A percentile compares a stretch with the other conserved stretches of the same genome.
Evolutionary conservation across 2,888 invertebrate species (phyloP).

Genomic region (Pseudeuparius sepicola): DNA sequence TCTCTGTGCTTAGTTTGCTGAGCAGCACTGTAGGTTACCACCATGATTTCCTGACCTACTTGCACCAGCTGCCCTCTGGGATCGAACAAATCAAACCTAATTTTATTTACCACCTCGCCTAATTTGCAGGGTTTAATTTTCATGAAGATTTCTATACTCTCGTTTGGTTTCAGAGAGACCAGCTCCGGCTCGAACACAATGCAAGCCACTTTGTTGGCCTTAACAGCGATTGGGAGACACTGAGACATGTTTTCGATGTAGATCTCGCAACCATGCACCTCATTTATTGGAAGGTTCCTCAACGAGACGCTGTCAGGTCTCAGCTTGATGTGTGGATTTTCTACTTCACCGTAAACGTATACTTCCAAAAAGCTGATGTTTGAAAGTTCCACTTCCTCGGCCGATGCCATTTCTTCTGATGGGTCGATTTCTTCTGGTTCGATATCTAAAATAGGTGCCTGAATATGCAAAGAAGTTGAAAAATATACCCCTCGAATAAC

Average conservation of each 20-base stretch:
- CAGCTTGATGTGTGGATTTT: constrained; percentile 41
- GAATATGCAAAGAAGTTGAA: no score
- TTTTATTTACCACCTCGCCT: constrained; percentile 22
- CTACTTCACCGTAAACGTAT: constrained; percentile 48
- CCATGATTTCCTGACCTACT: constrained; percentile 9
- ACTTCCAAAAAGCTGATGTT: constrained; percentile 30
- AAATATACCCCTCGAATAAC: no score
- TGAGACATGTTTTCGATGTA: constrained; percentile 26
- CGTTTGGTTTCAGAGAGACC: constrained; percentile 21
- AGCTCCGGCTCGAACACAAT: constrained; percentile 27
- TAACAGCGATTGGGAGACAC: constrained; percentile 26
- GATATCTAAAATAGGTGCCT: no score
- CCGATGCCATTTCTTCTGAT: no score
- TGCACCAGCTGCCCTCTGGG: no score
- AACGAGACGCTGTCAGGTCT: constrained; percentile 42
- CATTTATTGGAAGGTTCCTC: constrained; percentile 38
- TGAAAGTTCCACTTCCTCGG: constrained; percentile 7
- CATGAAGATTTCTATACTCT: constrained; percentile 22
- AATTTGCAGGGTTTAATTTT: constrained; percentile 25
- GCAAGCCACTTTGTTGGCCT: constrained; percentile 28
- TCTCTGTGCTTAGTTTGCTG: constrained; percentile 10
- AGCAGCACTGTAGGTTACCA: constrained; percentile 12
- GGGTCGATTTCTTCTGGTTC: no score
- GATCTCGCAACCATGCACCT: constrained; percentile 26
- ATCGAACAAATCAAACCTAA: constrained; percentile 28